Percentiles rank a stretch among this genome's conserved stretches.
phyloP scores from a whole-genome alignment of 2,797 vertebrate genomes.

The Pseudochirops cupreus region DNA sequence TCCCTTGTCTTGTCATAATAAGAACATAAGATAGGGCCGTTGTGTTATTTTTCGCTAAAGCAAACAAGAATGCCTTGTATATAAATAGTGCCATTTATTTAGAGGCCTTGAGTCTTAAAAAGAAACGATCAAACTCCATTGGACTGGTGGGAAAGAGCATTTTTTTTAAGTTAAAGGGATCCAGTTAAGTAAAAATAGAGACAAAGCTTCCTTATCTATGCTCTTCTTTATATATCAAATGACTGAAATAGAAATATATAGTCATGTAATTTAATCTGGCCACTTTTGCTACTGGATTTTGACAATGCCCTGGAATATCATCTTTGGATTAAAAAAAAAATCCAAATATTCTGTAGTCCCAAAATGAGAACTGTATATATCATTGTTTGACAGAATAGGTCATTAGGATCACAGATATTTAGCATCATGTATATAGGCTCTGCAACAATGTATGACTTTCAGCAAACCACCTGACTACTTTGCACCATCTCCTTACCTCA shows the following conservation, averaged over 20 bases:
- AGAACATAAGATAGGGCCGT: not conserved
- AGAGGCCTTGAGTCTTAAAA: constrained; percentile 22
- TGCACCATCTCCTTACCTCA: not conserved
- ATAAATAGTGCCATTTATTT: not conserved
- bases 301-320: not conserved
- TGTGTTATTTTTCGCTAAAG: constrained; percentile 14
- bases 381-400: not conserved
- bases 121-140: constrained; percentile 10
- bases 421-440: not conserved
- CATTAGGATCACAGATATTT: not conserved
- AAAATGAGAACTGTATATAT: not conserved
- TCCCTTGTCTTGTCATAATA: not conserved
- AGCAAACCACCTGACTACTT: constrained; percentile 23
- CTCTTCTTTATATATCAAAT: constrained; percentile 13
- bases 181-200: not conserved
- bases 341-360: not conserved
- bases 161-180: not conserved
- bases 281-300: constrained; percentile 21
- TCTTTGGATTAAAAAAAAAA: not conserved
- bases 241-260: not conserved
- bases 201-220: not conserved
- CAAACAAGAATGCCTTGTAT: constrained; percentile 11
- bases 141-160: not conserved
- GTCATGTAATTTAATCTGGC: not conserved
- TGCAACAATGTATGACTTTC: constrained; percentile 27